A percentile compares a stretch with the other conserved stretches of the same genome.
These are phyloP conservation scores for Meda fulgida DNA, from an alignment of 2,797 vertebrate genomes.

Conservation along the genomic window DNA sequence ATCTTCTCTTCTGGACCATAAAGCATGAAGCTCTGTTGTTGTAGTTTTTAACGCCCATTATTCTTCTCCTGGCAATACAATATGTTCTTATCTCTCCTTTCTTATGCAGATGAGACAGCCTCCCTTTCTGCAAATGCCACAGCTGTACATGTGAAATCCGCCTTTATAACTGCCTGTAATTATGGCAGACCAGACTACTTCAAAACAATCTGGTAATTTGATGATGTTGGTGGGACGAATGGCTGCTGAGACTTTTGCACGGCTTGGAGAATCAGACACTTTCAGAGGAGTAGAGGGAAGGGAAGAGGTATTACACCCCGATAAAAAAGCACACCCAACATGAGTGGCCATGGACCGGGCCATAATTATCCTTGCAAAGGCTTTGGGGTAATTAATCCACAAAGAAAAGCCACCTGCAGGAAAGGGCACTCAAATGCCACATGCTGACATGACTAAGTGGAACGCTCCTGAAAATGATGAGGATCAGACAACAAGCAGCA, in stretches of 20 bases:
- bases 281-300: background rate
- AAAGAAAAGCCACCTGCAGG: conserved; percentile 59
- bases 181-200: conserved; percentile 64
- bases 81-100: conserved; percentile 66
- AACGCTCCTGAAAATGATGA: conserved; percentile 20
- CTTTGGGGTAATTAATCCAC: conserved; percentile 52
- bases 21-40: conserved; percentile 32
- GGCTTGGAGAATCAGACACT: conserved; percentile 38
- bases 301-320: conserved; percentile 19
- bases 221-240: conserved; percentile 44
- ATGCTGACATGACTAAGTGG: conserved; percentile 36
- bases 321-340: conserved; percentile 50
- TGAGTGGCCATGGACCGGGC: conserved; percentile 47
- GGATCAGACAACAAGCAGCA: conserved; percentile 27
- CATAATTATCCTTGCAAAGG: conserved; percentile 56
- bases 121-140: conserved; percentile 61
- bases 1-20: conserved; percentile 31
- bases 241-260: conserved; percentile 43
- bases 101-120: conserved; percentile 65
- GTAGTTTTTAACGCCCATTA: conserved; percentile 50
- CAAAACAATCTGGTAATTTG: conserved; percentile 63
- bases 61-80: conserved; percentile 50
- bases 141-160: conserved; percentile 65
- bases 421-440: conserved; percentile 40
- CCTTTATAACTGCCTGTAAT: conserved; percentile 66